Base-by-base conservation (phyloP, 2,797 vertebrate genomes). In the Poecile montanus region DNA sequence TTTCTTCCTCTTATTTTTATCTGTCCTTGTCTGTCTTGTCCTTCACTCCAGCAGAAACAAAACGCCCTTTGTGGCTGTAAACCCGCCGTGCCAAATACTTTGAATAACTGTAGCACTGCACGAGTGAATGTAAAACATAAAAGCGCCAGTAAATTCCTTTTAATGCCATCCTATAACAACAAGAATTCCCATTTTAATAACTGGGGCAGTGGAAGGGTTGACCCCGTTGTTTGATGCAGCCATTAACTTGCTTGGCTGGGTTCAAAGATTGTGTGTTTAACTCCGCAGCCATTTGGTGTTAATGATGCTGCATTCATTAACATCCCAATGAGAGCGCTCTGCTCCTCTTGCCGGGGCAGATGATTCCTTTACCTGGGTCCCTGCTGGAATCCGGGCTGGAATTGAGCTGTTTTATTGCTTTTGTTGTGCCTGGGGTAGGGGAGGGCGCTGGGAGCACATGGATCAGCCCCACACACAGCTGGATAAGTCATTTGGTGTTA, bases 271-370 rank as follows among this genome's bases (percentile, higher is more conserved):
- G 81, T 61, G 57, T 89, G 87, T 90, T 97, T 92, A 94, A 86
- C 91, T 95, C 44, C 13, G 70, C 66, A 88, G 72, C 40, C 81
- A 79, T 93, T 86, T 81, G 42, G 58, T 89, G 89, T 95, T 95
- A 96, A 93, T 96, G 80, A 95, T 85, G 89, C 80, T 89, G 77
- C 67, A 32, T 71, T 96, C 90, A 90, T 97, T 97, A 92, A 61
- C 93, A 82, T 81, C 48, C 48, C 60, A 63, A 30, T 54, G 67
- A 78, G 86, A 48, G 48, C 21, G 83, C 79, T 85, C 6, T 60
- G 68, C 48, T 76, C n/a, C 93, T 63, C 67, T 71, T 84, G 50
- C 19, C 6, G n/a, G 77, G 42, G 14, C 25, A 30, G 25, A 70
- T 82, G 23, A 53, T 94, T 76, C 66, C 13, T 11, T 63, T 92